Evolutionary conservation across 2,113 vertebrate genomes (phyloP).

Genomic region (Oncorhynchus mykiss): DNA sequence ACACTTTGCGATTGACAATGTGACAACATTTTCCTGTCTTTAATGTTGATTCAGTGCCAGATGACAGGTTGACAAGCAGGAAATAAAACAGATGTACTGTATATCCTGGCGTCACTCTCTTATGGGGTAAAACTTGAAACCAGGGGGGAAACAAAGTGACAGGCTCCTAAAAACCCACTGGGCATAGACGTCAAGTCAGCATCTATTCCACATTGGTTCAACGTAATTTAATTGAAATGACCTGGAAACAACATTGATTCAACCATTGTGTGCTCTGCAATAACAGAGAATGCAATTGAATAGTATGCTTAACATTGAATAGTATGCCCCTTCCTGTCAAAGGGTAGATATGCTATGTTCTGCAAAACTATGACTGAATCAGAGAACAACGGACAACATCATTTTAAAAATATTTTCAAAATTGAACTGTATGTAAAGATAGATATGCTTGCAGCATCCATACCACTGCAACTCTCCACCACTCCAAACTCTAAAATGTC

Average conservation of each 20-base stretch:
- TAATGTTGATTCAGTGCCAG: slow-evolving; percentile 59
- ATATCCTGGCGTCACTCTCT: slow-evolving; percentile 48
- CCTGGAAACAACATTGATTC: no score
- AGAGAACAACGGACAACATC: background rate
- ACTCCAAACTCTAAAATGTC: no score
- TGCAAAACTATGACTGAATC: background rate
- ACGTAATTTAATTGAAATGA: no score
- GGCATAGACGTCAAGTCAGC: no score
- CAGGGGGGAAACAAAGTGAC: background rate
- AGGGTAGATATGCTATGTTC: background rate
- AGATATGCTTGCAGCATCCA: no score
- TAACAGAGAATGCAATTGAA: background rate
- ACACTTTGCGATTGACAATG: slow-evolving; percentile 28
- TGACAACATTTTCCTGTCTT: slow-evolving; percentile 40
- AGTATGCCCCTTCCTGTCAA: background rate
- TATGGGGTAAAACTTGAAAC: slow-evolving; percentile 5
- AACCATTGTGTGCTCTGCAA: no score
- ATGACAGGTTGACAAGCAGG: slow-evolving; percentile 64
- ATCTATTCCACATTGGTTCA: no score
- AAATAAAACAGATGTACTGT: slow-evolving; percentile 65
- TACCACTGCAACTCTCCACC: no score
- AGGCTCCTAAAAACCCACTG: background rate
- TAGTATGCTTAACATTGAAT: background rate
- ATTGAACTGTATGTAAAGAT: no score
- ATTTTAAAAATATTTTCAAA: no score